A percentile compares a stretch with the other conserved stretches of the same genome.
Evolutionary conservation across 2,113 vertebrate species (phyloP).

Genomic region (Atractosteus spatula): DNA sequence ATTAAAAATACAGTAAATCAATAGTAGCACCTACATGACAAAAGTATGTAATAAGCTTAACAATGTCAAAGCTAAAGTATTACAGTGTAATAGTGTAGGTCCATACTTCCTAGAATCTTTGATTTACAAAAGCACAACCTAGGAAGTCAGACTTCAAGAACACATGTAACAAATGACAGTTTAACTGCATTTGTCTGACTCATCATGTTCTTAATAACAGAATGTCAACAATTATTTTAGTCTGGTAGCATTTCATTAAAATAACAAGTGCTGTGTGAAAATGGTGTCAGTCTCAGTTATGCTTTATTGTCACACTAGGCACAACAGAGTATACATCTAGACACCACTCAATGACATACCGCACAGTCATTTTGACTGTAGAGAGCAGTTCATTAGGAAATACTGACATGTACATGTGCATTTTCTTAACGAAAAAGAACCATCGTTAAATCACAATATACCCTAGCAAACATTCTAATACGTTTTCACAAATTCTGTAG

Average conservation of each 20-base stretch:
- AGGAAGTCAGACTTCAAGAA: background rate
- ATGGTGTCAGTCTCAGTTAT: conserved; percentile 16
- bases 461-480: background rate
- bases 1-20: too few species aligned
- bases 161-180: conserved; percentile 17
- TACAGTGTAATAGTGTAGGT: background rate
- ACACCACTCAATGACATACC: background rate
- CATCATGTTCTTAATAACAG: background rate
- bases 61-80: background rate
- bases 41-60: background rate
- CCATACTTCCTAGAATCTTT: background rate
- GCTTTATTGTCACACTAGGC: conserved; percentile 13
- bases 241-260: conserved; percentile 18
- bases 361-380: background rate
- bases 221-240: background rate
- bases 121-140: background rate
- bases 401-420: background rate
- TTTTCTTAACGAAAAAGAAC: background rate
- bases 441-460: background rate
- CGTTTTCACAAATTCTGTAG: background rate
- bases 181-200: conserved; percentile 18
- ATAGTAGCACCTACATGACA: too few species aligned
- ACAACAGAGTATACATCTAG: background rate
- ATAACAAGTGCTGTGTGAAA: background rate
- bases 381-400: background rate